phyloP scores from a whole-genome alignment of 2,797 vertebrate genomes.

The Liasis olivaceus region DNA sequence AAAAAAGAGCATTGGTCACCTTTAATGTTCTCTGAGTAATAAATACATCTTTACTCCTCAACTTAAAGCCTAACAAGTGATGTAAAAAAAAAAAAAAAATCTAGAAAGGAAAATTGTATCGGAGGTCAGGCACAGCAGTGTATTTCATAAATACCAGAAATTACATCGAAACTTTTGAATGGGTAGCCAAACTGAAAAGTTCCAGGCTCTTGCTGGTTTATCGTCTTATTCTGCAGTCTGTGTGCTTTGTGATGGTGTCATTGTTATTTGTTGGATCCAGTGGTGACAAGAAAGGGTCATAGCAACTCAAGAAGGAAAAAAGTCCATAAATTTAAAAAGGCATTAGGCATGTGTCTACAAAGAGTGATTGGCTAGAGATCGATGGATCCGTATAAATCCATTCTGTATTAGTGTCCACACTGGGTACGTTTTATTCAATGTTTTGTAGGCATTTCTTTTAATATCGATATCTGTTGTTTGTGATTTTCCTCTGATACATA shows the following conservation, averaged over 20 bases:
- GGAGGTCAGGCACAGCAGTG: neutral
- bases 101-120: conserved; percentile 7
- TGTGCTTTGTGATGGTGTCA: conserved; percentile 18
- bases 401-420: neutral
- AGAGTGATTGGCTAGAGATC: neutral
- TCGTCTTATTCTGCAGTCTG: conserved; percentile 19
- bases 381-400: neutral
- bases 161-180: conserved; percentile 32
- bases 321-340: neutral
- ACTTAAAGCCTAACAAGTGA: conserved; percentile 6
- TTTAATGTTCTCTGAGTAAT: neutral
- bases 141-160: neutral
- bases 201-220: neutral
- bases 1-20: neutral
- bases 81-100: neutral
- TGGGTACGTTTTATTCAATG: neutral
- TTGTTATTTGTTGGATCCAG: neutral
- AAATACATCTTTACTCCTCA: neutral
- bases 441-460: neutral
- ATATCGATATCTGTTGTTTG: neutral
- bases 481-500: neutral
- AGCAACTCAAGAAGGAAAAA: conserved; percentile 20
- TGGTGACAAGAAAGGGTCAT: conserved; percentile 5
- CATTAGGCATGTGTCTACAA: neutral
- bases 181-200: neutral